Percentiles rank a stretch among this genome's conserved stretches.
phyloP scores from a whole-genome alignment of 2,113 vertebrate genomes.

The Rhynchomys soricoides region DNA sequence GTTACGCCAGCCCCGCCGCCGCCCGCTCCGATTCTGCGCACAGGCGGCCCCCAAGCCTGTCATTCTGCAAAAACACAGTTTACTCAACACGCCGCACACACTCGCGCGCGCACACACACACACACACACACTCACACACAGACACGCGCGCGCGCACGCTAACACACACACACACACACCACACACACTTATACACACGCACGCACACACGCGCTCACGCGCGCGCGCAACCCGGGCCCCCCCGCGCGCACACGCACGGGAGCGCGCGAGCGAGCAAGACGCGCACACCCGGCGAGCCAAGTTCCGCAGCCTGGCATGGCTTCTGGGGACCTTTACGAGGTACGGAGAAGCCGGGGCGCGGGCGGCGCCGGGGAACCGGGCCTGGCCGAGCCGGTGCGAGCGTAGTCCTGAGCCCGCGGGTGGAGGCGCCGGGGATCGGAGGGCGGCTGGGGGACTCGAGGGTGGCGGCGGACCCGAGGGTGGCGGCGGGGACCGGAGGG shows the following conservation, averaged over 20 bases:
- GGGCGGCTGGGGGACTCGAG: conserved; percentile 45
- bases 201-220: conserved; percentile 67
- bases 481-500: conserved; percentile 70
- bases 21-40: conserved; percentile 86
- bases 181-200: conserved; percentile 65
- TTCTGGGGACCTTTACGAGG: conserved; percentile 98
- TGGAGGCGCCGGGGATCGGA: conserved; percentile 35
- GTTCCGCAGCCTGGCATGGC: conserved; percentile 93
- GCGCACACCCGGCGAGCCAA: conserved; percentile 83
- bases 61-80: conserved; percentile 86
- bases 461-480: conserved; percentile 58
- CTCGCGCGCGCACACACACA: conserved; percentile 60
- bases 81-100: conserved; percentile 80
- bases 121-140: conserved; percentile 57
- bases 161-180: conserved; percentile 67
- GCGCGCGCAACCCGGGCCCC: conserved; percentile 13
- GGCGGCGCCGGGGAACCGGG: conserved; percentile 69
- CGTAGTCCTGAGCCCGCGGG: conserved; percentile 69
- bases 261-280: conserved; percentile 83
- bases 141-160: conserved; percentile 60
- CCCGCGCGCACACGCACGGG: conserved; percentile 73
- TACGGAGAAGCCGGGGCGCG: conserved; percentile 83
- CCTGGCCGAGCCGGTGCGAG: conserved; percentile 74
- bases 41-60: conserved; percentile 86
- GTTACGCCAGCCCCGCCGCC: conserved; percentile 83